These are phyloP conservation scores for Lota lota DNA, from an alignment of 2,113 vertebrate species.

Conservation along the genomic window DNA sequence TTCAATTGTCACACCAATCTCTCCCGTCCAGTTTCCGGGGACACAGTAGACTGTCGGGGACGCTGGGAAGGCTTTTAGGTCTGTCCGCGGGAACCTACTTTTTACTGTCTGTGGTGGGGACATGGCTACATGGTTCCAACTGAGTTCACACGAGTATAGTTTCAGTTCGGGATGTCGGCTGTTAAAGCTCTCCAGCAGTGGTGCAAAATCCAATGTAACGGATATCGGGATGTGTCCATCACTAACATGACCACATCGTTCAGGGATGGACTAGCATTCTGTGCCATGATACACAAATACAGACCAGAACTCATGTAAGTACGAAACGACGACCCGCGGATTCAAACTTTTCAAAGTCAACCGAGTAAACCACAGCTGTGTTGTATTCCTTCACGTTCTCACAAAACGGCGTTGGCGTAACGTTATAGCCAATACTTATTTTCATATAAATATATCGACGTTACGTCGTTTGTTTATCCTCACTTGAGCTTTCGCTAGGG, in stretches of 20 bases:
- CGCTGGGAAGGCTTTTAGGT: too few relatives aligned
- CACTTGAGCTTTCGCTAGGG: too few relatives aligned
- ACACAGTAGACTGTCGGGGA: not conserved
- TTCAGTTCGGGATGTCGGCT: slow-evolving; percentile 78
- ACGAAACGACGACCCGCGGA: not conserved
- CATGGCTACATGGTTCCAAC: too few relatives aligned
- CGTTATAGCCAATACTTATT: too few relatives aligned
- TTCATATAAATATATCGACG: too few relatives aligned
- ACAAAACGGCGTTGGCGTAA: too few relatives aligned
- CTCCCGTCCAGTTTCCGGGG: not conserved
- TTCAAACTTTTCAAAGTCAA: too few relatives aligned
- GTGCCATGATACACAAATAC: slow-evolving; percentile 92
- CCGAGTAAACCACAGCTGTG: too few relatives aligned
- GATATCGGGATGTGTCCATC: slow-evolving; percentile 87
- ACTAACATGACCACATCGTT: slow-evolving; percentile 98
- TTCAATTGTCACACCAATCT: slow-evolving; percentile 4
- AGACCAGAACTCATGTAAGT: slow-evolving; percentile 95
- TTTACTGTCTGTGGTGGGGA: not conserved
- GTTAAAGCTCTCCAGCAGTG: slow-evolving; percentile 91
- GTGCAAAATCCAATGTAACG: slow-evolving; percentile 87
- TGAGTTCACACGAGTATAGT: too few relatives aligned
- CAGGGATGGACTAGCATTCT: slow-evolving; percentile 94
- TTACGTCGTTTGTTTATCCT: too few relatives aligned
- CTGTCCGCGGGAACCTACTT: slow-evolving; percentile 19
- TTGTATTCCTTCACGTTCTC: too few relatives aligned